Evolutionary conservation across 2,888 invertebrate genomes (phyloP).

Genomic region (Clostera curtula): DNA sequence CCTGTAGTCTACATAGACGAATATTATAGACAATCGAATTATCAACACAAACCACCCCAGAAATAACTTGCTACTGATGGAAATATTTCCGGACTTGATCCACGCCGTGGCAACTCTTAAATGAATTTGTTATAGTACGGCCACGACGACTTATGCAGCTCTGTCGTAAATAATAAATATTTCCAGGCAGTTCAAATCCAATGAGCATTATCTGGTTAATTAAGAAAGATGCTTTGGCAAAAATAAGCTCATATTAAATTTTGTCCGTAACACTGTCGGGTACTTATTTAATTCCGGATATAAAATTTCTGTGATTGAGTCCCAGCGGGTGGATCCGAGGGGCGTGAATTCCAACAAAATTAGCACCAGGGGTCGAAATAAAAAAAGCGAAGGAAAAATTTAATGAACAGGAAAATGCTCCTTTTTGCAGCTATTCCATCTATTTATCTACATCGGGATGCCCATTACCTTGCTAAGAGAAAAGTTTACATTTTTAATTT

Average conservation of each 20-base stretch:
- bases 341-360: constrained; percentile 77
- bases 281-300: constrained; percentile 77
- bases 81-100: constrained; percentile 58
- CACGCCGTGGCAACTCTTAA: constrained; percentile 33
- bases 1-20: constrained; percentile 52
- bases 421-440: constrained; percentile 76
- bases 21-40: constrained; percentile 70
- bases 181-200: constrained; percentile 19
- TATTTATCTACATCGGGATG: constrained; percentile 76
- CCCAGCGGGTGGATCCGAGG: constrained; percentile 69
- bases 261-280: constrained; percentile 63
- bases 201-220: constrained; percentile 46
- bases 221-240: constrained; percentile 50
- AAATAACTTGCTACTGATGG: constrained; percentile 63
- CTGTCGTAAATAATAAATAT: constrained; percentile 21
- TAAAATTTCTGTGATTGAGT: constrained; percentile 76
- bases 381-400: constrained; percentile 75
- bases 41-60: constrained; percentile 64
- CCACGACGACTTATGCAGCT: constrained; percentile 12
- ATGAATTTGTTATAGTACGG: constrained; percentile 17
- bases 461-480: constrained; percentile 77
- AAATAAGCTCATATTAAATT: constrained; percentile 71
- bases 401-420: constrained; percentile 77
- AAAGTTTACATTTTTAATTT: constrained; percentile 77
- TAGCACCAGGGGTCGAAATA: constrained; percentile 76